Percentiles rank a stretch among this genome's conserved stretches.
Conservation (phyloP, 2,797 vertebrate genomes). For the Poeciliopsis gracilis region DNA sequence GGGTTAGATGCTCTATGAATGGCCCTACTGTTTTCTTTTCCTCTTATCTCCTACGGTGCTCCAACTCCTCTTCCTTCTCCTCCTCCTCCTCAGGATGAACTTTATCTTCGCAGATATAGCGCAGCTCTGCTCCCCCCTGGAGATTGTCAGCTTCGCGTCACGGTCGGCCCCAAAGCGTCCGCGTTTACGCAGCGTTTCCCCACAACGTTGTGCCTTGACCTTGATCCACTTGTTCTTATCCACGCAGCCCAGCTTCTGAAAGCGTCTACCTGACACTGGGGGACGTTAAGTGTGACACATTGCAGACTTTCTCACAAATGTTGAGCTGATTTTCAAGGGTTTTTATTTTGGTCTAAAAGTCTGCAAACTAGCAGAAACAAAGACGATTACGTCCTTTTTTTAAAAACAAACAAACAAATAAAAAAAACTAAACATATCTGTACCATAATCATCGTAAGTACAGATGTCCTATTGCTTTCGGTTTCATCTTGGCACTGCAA, state of each 20-base stretch:
- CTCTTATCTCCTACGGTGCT: slow-evolving; percentile 67
- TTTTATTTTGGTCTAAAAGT: neutral
- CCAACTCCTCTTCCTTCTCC: slow-evolving; percentile 54
- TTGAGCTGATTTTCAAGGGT: neutral
- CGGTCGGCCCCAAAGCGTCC: neutral
- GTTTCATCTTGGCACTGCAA: slow-evolving; percentile 30
- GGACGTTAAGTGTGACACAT: neutral
- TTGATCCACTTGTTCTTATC: slow-evolving; percentile 8
- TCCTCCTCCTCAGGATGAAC: slow-evolving; percentile 55
- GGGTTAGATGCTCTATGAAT: slow-evolving; percentile 63
- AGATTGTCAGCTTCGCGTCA: slow-evolving; percentile 1
- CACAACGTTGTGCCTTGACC: neutral
- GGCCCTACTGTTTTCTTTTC: slow-evolving; percentile 58
- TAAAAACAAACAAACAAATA: too few relatives aligned
- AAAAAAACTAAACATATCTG: neutral
- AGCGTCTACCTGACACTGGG: slow-evolving; percentile 39
- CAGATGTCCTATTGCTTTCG: neutral
- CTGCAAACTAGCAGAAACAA: neutral
- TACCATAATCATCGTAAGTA: neutral
- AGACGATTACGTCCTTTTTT: too few relatives aligned
- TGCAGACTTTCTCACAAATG: neutral
- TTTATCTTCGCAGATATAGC: slow-evolving; percentile 47
- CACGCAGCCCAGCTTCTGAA: slow-evolving; percentile 19
- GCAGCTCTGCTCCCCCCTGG: slow-evolving; percentile 25
- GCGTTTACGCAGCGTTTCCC: slow-evolving; percentile 10